Evolutionary conservation across 2,797 vertebrate genomes (phyloP), one percentile per base, ranked within the genome.

Genomic region (Tenualosa ilisha): DNA sequence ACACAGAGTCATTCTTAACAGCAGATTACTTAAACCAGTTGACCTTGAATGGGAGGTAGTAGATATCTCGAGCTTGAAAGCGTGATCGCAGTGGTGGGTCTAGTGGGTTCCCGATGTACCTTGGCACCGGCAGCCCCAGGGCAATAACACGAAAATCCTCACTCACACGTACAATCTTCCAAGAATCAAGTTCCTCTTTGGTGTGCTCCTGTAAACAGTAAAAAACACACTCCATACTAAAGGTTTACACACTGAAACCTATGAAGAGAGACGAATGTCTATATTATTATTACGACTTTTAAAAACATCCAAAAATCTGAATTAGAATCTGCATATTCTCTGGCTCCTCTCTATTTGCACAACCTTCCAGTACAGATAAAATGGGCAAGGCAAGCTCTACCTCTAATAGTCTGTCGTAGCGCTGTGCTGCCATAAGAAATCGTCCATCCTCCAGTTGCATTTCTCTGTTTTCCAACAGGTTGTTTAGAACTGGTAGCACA

Each of bases 381-480:
- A 31, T 65, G 63, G 24, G 24, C 24, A 31, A 56, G 26, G 50
- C 2, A 56, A 37, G 26, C 12, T 53, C 40, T 83, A 99, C 98
- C 96, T 97, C 94, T 84, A 99, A 92, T 90, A 99, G 96, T 89
- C 97, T 98, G 95, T 99, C 97, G 0, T 98, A 99, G 59, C 97
- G 97, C 87, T 97, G 96, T 0, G 97, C 94, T 43, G 98, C 96
- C 97, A 98, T 98, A 2, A 99, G 96, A 91, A 98, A 99, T 59
- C 98, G 97, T n/a, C 98, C 98, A 13, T 99, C 98, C 91, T 99
- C 98, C 86, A 99, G 96, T 85, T 99, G 98, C 98, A 99, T 99
- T 93, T 99, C 98, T 75, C 98, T 93, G 3, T 99, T 99, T 92
- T 99, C 98, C 92, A 99, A 92, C 87, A 99, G 94, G 93, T 99